Conservation (phyloP, 2,113 vertebrate species). For the Aix galericulata region DNA sequence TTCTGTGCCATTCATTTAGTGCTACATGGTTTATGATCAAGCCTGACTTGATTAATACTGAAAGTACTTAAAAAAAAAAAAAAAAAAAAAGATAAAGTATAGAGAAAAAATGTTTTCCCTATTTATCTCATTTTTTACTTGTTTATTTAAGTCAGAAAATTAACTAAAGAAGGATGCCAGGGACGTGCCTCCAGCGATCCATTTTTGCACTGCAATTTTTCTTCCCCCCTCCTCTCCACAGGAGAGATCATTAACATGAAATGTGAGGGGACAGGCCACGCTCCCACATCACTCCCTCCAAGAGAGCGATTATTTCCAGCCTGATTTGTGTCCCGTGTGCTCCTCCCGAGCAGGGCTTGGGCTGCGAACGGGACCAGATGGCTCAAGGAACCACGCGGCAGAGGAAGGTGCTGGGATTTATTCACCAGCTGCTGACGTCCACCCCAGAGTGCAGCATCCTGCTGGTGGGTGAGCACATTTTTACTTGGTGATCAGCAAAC, state of each 20-base stretch:
- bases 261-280: not conserved
- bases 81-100: not conserved
- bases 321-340: not conserved
- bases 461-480: not conserved
- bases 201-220: not conserved
- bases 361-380: not conserved
- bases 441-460: rapidly evolving
- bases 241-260: not conserved
- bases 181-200: not conserved
- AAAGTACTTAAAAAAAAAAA: not conserved
- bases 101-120: not conserved
- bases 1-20: not conserved
- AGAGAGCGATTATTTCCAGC: not conserved
- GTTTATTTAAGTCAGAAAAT: not conserved
- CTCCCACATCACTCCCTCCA: not conserved
- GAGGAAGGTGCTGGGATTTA: not conserved
- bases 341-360: not conserved
- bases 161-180: not conserved
- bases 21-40: not conserved
- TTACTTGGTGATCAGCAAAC: not conserved
- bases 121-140: not conserved
- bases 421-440: not conserved
- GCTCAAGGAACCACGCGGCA: not conserved
- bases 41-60: not conserved
- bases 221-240: not conserved